These are phyloP conservation scores for Phoeniculus purpureus DNA, from an alignment of 2,797 vertebrate genomes.

Conservation along the genomic window DNA sequence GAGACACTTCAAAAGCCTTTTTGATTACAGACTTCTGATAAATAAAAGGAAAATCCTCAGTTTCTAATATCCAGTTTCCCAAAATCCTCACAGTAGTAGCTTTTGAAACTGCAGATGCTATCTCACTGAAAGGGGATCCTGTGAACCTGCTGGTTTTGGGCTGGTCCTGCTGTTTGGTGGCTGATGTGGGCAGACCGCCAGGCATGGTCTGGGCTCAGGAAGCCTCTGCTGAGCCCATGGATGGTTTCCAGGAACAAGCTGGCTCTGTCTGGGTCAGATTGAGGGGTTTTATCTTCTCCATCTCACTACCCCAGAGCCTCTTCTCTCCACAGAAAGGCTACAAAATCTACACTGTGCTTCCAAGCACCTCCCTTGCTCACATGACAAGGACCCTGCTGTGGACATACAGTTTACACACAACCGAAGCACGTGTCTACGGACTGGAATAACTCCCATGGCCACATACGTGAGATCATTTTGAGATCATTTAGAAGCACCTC, in stretches of 20 bases:
- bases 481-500: not conserved
- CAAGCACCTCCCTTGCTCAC: not conserved
- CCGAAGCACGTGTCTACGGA: not conserved
- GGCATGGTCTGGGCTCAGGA: not conserved
- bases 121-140: not conserved
- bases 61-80: not conserved
- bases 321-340: not conserved
- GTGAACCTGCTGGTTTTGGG: not conserved
- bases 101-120: not conserved
- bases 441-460: not conserved
- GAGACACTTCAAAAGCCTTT: not conserved
- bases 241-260: not conserved
- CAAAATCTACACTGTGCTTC: not conserved
- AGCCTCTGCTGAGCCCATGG: not conserved
- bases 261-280: too few species aligned
- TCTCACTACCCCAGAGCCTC: not conserved
- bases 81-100: not conserved
- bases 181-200: not conserved
- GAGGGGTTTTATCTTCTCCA: too few species aligned
- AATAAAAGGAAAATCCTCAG: not conserved
- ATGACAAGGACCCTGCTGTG: not conserved
- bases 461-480: not conserved
- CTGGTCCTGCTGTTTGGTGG: rapidly evolving
- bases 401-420: not conserved
- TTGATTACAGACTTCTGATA: not conserved